phyloP scores from a whole-genome alignment of 1,140 invertebrate species.

The Meloidogyne floridensis region DNA sequence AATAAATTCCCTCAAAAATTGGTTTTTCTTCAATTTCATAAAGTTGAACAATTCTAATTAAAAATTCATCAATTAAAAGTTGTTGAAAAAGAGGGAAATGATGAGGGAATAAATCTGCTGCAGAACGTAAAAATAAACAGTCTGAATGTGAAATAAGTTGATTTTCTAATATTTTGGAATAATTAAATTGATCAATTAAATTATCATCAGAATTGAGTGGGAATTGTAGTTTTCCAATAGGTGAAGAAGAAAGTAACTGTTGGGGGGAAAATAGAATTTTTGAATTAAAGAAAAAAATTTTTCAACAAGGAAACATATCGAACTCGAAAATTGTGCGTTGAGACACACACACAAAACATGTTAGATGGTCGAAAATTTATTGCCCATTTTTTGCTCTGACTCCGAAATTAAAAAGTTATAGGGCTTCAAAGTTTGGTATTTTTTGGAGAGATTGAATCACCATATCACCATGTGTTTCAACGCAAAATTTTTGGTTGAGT shows the following conservation, averaged over 20 bases:
- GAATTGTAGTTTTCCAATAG: background rate
- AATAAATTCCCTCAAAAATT: slow-evolving; percentile 26
- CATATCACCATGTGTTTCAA: too few relatives aligned
- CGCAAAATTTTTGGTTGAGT: too few relatives aligned
- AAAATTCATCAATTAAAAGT: slow-evolving; percentile 27
- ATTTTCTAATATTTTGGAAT: slow-evolving; percentile 28
- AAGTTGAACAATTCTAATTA: slow-evolving; percentile 23
- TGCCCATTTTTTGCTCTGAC: too few relatives aligned
- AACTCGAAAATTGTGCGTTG: too few relatives aligned
- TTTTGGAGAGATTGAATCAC: too few relatives aligned
- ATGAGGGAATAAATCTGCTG: slow-evolving; percentile 27
- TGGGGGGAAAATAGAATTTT: background rate
- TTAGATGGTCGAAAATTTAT: too few relatives aligned
- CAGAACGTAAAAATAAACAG: slow-evolving; percentile 37
- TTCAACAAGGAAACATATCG: too few relatives aligned
- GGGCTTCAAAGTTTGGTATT: too few relatives aligned
- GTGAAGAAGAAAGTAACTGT: background rate
- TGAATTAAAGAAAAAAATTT: too few relatives aligned
- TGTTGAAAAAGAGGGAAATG: slow-evolving; percentile 20
- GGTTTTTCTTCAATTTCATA: slow-evolving; percentile 24
- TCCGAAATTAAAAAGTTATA: too few relatives aligned
- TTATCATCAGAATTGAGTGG: slow-evolving; percentile 29
- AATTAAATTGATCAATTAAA: slow-evolving; percentile 47
- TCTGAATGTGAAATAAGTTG: slow-evolving; percentile 33
- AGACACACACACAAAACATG: too few relatives aligned